Evolutionary conservation across 2,888 invertebrate species (phyloP), one percentile per base, ranked within the genome.

Genomic region (Cataglyphis rosenhaueri): DNA sequence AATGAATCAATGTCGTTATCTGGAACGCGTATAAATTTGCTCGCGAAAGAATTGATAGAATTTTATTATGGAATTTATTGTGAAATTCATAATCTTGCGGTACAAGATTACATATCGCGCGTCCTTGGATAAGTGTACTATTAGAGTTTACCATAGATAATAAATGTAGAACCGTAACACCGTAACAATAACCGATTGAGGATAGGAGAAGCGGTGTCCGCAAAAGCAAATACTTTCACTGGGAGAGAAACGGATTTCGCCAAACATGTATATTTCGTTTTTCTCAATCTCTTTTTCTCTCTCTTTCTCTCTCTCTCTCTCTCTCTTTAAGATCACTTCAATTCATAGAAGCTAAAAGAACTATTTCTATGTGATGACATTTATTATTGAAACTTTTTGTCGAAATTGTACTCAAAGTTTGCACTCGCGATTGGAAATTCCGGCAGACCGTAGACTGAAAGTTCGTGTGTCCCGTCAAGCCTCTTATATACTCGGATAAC

Each of bases 401-500:
- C 25, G 15, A 35, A 3, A 9, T 29, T 55, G 41, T 32, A 44
- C 41, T 38, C n/a, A 44, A 76, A 57, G 35, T 35, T 78, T 48
- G 8, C 59, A 59, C 35, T 82, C 65, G 64, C 55, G 71, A 57
- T 44, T 12, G 32, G 3, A 44, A 59, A 78, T 78, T 59, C 78
- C 29, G 35, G 35, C 74, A 25, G 44, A 38, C 52, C 35, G 25
- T 59, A 35, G 75, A 88, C 88, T 88, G 90, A 84, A 88, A 89
- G 88, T 65, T 32, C 66, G 65, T 48, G 52, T 59, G 71, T 61
- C 65, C 55, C 52, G 66, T 66, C 70, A n/a, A 35, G 71, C 29
- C 10, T 25, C 66, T 88, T 88, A 88, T 88, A 88, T 89, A 88
- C 68, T 21, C 81, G 61, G 75, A 55, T 41, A 82, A 71, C 64